These are phyloP conservation scores for Caradrina clavipalpis DNA, from an alignment of 2,888 invertebrate genomes.

Conservation along the genomic window DNA sequence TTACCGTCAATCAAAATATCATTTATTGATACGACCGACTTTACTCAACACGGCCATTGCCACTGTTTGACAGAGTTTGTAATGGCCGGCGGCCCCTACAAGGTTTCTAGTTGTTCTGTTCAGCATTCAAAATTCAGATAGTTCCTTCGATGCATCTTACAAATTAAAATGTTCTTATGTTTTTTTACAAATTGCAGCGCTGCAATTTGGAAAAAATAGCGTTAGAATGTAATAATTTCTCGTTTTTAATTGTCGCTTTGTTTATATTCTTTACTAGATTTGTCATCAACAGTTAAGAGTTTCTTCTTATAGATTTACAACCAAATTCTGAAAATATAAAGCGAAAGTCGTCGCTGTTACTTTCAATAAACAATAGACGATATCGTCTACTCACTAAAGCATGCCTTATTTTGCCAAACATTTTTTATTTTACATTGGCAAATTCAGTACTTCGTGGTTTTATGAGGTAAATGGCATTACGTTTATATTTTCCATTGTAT, in stretches of 20 bases:
- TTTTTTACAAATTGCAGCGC: too few species aligned
- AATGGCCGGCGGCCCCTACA: neutral
- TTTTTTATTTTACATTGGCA: constrained; percentile 4
- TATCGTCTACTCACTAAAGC: neutral
- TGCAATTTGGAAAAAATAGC: too few species aligned
- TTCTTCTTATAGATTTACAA: neutral
- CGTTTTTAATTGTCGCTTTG: too few species aligned
- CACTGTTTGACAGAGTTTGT: constrained; percentile 33
- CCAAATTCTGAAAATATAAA: neutral
- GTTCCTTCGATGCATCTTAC: too few species aligned
- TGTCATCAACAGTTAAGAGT: neutral
- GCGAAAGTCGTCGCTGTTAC: too few species aligned
- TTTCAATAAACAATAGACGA: neutral
- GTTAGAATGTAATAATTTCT: too few species aligned
- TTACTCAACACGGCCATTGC: constrained; percentile 23
- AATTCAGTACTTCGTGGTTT: neutral
- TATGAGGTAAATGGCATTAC: constrained; percentile 6
- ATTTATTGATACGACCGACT: constrained; percentile 47
- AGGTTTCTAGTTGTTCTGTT: constrained; percentile 4
- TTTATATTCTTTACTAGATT: neutral
- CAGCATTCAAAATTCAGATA: too few species aligned
- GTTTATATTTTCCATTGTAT: constrained; percentile 26
- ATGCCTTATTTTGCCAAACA: too few species aligned
- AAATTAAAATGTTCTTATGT: too few species aligned
- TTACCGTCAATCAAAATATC: constrained; percentile 49